Evolutionary conservation across 2,888 invertebrate genomes (phyloP).

Genomic region (Chrysolina oricalcia): DNA sequence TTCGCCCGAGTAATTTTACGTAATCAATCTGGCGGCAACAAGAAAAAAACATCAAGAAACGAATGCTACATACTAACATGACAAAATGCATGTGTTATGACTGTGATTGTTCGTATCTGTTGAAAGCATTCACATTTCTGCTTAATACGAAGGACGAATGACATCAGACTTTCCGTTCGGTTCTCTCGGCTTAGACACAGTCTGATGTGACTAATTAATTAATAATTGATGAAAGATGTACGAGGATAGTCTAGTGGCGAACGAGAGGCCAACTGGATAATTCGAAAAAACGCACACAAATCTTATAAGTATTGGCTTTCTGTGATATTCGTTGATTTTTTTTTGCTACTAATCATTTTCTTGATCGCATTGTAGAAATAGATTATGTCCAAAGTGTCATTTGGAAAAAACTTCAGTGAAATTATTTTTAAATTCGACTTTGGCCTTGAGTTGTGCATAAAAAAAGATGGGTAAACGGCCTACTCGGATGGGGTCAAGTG

Average conservation of each 20-base stretch:
- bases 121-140: slow-evolving; percentile 43
- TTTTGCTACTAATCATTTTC: no score
- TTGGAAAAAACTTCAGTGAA: no score
- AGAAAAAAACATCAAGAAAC: slow-evolving; percentile 24
- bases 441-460: no score
- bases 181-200: neutral
- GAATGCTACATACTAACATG: slow-evolving; percentile 21
- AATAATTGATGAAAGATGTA: slow-evolving; percentile 6
- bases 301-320: neutral
- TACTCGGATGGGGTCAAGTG: no score
- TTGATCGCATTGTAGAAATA: no score
- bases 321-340: no score
- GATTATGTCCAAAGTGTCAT: no score
- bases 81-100: slow-evolving; percentile 24
- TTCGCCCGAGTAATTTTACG: neutral
- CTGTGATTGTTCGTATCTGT: slow-evolving; percentile 35
- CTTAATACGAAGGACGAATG: slow-evolving; percentile 40
- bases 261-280: neutral
- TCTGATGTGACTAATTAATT: neutral
- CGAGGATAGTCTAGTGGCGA: neutral
- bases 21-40: slow-evolving; percentile 18
- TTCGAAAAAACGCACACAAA: neutral
- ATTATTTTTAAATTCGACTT: no score
- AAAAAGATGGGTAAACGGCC: no score
- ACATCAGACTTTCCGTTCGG: slow-evolving; percentile 30